Percentiles rank a stretch among this genome's conserved stretches.
These are phyloP conservation scores for Xiphydria camelus DNA, from an alignment of 2,888 invertebrate genomes.

Conservation along the genomic window DNA sequence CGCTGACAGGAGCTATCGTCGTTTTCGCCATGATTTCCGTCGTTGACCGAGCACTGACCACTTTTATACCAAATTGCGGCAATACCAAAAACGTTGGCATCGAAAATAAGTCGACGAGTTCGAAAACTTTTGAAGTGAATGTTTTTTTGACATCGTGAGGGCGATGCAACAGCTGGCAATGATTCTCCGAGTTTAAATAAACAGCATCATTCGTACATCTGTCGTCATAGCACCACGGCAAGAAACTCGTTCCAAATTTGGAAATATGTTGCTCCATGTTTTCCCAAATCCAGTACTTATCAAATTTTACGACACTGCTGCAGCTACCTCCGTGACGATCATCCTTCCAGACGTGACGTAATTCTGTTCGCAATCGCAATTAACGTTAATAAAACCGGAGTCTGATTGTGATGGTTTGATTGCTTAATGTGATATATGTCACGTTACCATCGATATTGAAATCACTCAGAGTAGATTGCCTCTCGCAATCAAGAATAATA, in stretches of 20 bases:
- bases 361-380: conserved; percentile 22
- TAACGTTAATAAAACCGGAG: too few relatives aligned
- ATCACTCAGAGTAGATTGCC: too few relatives aligned
- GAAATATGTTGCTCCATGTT: conserved; percentile 16
- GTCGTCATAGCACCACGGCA: conserved; percentile 30
- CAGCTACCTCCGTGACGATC: conserved; percentile 10
- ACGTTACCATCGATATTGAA: too few relatives aligned
- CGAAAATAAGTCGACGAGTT: too few relatives aligned
- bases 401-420: too few relatives aligned
- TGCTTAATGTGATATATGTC: too few relatives aligned
- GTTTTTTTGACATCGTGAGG: too few relatives aligned
- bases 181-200: conserved; percentile 38
- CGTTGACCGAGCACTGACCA: background rate
- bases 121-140: too few relatives aligned
- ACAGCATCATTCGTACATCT: conserved; percentile 9
- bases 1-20: background rate
- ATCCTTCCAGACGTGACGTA: conserved; percentile 29
- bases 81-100: background rate
- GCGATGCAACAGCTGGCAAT: too few relatives aligned
- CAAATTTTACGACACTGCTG: background rate
- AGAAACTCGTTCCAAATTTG: conserved; percentile 13
- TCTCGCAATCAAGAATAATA: too few relatives aligned
- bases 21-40: background rate
- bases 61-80: background rate
- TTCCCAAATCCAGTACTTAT: conserved; percentile 25